These are phyloP conservation scores for Pao palembangensis DNA, from an alignment of 2,113 vertebrate genomes.

Conservation along the genomic window DNA sequence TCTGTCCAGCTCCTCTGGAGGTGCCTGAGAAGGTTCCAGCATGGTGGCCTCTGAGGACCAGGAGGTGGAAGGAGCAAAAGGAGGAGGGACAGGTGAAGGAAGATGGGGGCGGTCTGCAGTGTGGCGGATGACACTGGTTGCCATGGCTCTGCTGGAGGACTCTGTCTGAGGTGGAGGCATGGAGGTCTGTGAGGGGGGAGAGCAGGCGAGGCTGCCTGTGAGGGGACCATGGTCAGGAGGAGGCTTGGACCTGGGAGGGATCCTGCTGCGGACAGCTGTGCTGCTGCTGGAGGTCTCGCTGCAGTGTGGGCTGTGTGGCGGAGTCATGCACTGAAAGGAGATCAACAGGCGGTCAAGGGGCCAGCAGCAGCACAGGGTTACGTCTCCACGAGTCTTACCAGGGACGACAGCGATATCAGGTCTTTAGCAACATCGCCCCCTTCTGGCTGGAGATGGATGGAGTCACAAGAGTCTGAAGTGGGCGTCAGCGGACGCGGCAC, in stretches of 20 bases:
- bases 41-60: slow-evolving; percentile 29
- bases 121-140: slow-evolving; percentile 87
- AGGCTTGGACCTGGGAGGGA: slow-evolving; percentile 57
- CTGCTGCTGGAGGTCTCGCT: slow-evolving; percentile 73
- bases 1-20: slow-evolving; percentile 36
- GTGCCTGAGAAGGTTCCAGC: slow-evolving; percentile 7
- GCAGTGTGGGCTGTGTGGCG: slow-evolving; percentile 92
- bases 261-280: slow-evolving; percentile 45
- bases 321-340: slow-evolving; percentile 89
- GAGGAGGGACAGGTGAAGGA: slow-evolving; percentile 26
- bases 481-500: slow-evolving; percentile 90
- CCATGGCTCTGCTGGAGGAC: slow-evolving; percentile 75
- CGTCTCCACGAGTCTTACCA: slow-evolving; percentile 86
- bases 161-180: slow-evolving; percentile 18
- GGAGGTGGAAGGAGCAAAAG: slow-evolving; percentile 31
- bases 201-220: slow-evolving; percentile 4
- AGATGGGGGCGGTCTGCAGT: slow-evolving; percentile 73
- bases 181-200: slow-evolving; percentile 8
- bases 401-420: slow-evolving; percentile 82
- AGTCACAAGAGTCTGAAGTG: slow-evolving; percentile 93
- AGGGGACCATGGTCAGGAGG: slow-evolving; percentile 35
- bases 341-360: neutral
- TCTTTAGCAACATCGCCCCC: slow-evolving; percentile 78
- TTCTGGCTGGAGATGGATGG: slow-evolving; percentile 72
- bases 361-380: too few species aligned